phyloP scores from a whole-genome alignment of 1,140 invertebrate genomes.

The Teleogryllus occipitalis region DNA sequence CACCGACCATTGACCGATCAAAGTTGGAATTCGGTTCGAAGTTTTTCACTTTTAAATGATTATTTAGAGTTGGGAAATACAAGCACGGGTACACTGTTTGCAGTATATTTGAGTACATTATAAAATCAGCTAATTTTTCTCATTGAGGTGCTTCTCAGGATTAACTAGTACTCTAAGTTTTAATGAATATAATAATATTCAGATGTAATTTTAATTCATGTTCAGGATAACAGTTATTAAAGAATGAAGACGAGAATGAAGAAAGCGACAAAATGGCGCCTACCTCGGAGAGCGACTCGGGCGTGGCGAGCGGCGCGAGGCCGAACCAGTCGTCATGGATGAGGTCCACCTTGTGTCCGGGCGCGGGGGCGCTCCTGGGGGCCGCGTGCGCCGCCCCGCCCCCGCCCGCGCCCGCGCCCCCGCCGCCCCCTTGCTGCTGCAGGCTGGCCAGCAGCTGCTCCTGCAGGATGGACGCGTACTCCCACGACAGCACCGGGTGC shows the following conservation, averaged over 20 bases:
- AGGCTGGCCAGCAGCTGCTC: constrained; percentile 25
- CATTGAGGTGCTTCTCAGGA: too few species aligned
- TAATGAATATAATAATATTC: constrained; percentile 27
- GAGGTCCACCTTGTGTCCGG: constrained; percentile 35
- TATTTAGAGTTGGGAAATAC: too few species aligned
- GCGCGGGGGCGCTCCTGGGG: background rate
- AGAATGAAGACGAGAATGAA: background rate
- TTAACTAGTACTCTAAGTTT: too few species aligned
- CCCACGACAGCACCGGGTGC: constrained; percentile 30
- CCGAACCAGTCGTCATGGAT: constrained; percentile 56
- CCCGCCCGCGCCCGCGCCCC: background rate
- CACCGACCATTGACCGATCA: too few species aligned
- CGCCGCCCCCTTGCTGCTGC: constrained; percentile 14
- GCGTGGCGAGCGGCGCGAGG: constrained; percentile 71
- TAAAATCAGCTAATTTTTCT: too few species aligned
- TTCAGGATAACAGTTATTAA: constrained; percentile 45
- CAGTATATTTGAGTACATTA: too few species aligned
- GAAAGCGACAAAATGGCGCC: too few species aligned
- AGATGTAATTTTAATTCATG: constrained; percentile 37
- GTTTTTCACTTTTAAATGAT: too few species aligned
- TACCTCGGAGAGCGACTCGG: constrained; percentile 74
- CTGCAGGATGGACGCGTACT: constrained; percentile 30
- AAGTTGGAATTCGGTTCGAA: too few species aligned
- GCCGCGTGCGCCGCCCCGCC: background rate
- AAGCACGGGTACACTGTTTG: too few species aligned